Percentiles rank a stretch among this genome's conserved stretches.
phyloP scores from a whole-genome alignment of 1,140 invertebrate species.

The Drosophila jambulina region DNA sequence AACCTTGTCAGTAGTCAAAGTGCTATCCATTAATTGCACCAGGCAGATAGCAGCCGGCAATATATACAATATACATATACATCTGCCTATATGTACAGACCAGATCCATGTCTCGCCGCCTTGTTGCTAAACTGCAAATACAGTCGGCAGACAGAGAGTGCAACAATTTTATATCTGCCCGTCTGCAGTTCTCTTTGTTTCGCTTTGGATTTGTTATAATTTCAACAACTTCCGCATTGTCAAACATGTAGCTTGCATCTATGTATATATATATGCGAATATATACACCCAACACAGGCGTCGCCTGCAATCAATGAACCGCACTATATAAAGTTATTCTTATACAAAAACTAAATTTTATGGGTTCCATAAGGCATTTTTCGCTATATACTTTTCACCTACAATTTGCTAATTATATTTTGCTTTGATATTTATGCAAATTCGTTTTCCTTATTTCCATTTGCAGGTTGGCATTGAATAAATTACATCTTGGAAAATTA shows the following conservation, averaged over 20 bases:
- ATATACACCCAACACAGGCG: conserved; percentile 19
- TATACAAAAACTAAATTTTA: conserved; percentile 32
- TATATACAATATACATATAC: conserved; percentile 28
- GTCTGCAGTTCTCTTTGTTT: conserved; percentile 75
- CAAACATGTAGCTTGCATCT: conserved; percentile 64
- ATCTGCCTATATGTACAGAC: conserved; percentile 42
- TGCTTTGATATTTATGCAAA: conserved; percentile 35
- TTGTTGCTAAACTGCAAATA: conserved; percentile 71
- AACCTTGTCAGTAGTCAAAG: conserved; percentile 65
- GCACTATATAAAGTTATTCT: conserved; percentile 45
- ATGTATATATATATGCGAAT: conserved; percentile 21
- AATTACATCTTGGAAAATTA: conserved; percentile 34
- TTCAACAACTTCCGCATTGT: conserved; percentile 80
- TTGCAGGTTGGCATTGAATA: conserved; percentile 46
- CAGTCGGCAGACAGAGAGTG: conserved; percentile 29
- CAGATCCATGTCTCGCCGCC: conserved; percentile 51
- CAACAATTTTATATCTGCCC: conserved; percentile 61
- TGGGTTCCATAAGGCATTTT: conserved; percentile 23
- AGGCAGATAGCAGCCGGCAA: conserved; percentile 50
- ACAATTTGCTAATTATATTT: conserved; percentile 33
- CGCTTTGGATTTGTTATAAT: conserved; percentile 78
- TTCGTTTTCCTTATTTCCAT: conserved; percentile 29
- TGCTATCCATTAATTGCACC: conserved; percentile 72
- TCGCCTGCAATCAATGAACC: conserved; percentile 73
- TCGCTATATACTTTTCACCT: conserved; percentile 18